These are phyloP conservation scores for Xylota sylvarum DNA, from an alignment of 2,888 invertebrate genomes.

Conservation along the genomic window DNA sequence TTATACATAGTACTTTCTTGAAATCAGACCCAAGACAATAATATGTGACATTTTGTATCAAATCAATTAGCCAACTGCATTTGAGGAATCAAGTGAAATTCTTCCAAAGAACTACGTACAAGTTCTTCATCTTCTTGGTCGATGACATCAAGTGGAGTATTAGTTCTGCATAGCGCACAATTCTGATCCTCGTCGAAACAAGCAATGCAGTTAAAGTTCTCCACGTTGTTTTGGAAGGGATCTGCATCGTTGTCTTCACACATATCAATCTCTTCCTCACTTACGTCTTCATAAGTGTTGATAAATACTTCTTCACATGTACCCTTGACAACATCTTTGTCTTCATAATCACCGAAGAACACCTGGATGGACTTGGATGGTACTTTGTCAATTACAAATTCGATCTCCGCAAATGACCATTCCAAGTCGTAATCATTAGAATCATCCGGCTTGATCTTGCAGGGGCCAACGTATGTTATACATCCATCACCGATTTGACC, in stretches of 20 bases:
- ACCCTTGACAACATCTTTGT: not conserved
- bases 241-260: not conserved
- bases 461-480: conserved; percentile 11
- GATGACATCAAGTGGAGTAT: not conserved
- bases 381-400: not conserved
- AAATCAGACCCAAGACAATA: not conserved
- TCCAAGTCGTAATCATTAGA: not conserved
- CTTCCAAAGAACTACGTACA: not conserved
- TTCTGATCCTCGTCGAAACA: not conserved
- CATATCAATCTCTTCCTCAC: not conserved
- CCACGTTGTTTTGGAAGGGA: not conserved
- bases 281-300: not conserved
- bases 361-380: conserved; percentile 10
- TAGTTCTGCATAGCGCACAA: not conserved
- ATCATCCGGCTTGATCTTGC: not conserved
- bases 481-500: conserved; percentile 52
- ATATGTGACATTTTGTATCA: not conserved
- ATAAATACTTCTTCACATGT: not conserved
- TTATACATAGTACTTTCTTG: not conserved
- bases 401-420: conserved; percentile 9
- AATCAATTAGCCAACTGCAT: not conserved
- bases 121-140: not conserved
- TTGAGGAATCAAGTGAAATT: not conserved
- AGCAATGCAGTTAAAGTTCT: not conserved
- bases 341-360: not conserved